Evolutionary conservation across 2,113 vertebrate species (phyloP).

Genomic region (Girardinichthys multiradiatus): DNA sequence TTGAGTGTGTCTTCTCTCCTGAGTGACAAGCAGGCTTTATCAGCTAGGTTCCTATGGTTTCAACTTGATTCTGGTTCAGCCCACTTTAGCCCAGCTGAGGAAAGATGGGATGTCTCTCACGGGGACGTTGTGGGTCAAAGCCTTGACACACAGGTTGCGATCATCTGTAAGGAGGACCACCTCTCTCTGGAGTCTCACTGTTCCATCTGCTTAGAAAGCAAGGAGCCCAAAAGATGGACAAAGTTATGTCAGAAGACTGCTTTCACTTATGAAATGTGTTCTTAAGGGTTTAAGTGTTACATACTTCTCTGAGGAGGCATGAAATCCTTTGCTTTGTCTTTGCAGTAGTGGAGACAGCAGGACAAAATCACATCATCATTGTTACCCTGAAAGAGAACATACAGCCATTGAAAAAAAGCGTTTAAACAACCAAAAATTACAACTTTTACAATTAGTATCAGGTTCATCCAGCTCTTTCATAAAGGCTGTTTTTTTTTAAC

Average conservation of each 20-base stretch:
- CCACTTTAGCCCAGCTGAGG: constrained; percentile 97
- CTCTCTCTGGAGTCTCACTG: constrained; percentile 86
- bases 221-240: neutral
- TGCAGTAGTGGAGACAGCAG: constrained; percentile 90
- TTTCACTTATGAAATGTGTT: neutral
- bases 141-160: constrained; percentile 96
- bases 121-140: constrained; percentile 94
- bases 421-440: too few relatives aligned
- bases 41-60: constrained; percentile 52
- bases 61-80: constrained; percentile 81
- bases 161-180: constrained; percentile 96
- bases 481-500: too few relatives aligned
- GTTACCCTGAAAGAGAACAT: constrained; percentile 85
- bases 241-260: neutral
- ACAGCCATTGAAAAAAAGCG: neutral
- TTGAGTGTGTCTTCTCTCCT: constrained; percentile 58
- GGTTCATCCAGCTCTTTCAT: too few relatives aligned
- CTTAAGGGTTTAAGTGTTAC: constrained; percentile 2
- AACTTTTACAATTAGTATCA: neutral
- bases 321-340: constrained; percentile 96
- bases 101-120: constrained; percentile 97
- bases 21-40: constrained; percentile 66
- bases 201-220: constrained; percentile 83
- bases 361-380: constrained; percentile 89
- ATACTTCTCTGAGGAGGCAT: constrained; percentile 92